Base-by-base conservation (phyloP, 2,888 invertebrate species). In the Girardia tigrina region DNA sequence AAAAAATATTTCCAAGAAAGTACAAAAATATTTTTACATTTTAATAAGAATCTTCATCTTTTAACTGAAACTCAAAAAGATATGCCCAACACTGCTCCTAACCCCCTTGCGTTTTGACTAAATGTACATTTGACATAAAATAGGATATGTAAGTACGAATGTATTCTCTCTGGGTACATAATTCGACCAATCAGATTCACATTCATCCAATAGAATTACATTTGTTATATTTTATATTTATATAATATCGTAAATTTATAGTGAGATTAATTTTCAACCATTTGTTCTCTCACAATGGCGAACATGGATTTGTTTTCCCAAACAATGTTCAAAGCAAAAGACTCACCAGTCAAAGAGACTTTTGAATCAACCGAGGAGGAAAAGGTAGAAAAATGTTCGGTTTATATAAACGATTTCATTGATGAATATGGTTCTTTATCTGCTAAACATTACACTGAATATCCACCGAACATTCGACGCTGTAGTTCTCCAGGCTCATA, bases 361-460 rank as follows among this genome's bases (percentile, higher is more conserved):
- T 56, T 20, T 56, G 56, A 56, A n/a, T 12, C 56, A 8, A 23
- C 23, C 23, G 56, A 56, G 23, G 56, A 56, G 23, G 56, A 56
- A 23, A 56, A 56, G n/a, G 23, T 56, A 4, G 56, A 56, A 56
- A 56, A 56, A n/a, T 56, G 56, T 56, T 56, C 56, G n/a, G 56
- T 56, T 8, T 56, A 8, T 56, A n/a, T 56, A 4, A 56, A 56
- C 23, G 56, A 56, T 56, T 56, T 56, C 56, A 56, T 56, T 56
- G 56, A 56, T n/a, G 56, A 56, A 8, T 56, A 56, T 56, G n/a
- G 8, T 12, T 56, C 56, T 56, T n/a, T 56, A 12, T 8, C 56
- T 2, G 56, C 56, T n/a, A 56, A 56, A 16, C 56, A 56, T 56
- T 56, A 56, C 56, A 56, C 56, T 4, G 56, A 56, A 56, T 12